phyloP scores from a whole-genome alignment of 2,888 invertebrate genomes.

The Pseudanteris insignis region DNA sequence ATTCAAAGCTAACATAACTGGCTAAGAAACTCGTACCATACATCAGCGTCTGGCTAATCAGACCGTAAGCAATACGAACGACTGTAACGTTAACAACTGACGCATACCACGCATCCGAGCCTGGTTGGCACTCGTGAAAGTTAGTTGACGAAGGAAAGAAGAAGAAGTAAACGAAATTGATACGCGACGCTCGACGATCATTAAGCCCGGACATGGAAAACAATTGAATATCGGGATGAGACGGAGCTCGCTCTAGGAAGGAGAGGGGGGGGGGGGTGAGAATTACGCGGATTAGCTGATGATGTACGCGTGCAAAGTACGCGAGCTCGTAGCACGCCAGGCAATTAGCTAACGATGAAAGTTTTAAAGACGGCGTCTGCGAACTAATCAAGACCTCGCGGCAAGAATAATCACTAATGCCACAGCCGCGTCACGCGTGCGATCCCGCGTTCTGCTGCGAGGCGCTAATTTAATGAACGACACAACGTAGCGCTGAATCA shows the following conservation, averaged over 20 bases:
- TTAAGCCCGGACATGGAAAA: conserved; percentile 31
- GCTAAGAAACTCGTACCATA: too few relatives aligned
- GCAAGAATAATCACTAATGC: conserved; percentile 56
- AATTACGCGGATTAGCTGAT: conserved; percentile 50
- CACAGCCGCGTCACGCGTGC: conserved; percentile 36
- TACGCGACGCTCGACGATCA: conserved; percentile 22
- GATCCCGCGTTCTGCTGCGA: conserved; percentile 13
- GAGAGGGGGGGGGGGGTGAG: conserved; percentile 38
- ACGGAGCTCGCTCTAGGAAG: too few relatives aligned
- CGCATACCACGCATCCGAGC: too few relatives aligned
- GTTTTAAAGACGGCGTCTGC: conserved; percentile 55
- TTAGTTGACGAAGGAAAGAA: too few relatives aligned
- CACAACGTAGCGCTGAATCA: conserved; percentile 27
- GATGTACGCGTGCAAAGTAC: conserved; percentile 51
- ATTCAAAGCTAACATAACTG: too few relatives aligned
- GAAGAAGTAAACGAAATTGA: too few relatives aligned
- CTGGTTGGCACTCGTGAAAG: too few relatives aligned
- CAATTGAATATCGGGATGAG: conserved; percentile 27
- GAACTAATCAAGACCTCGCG: conserved; percentile 57
- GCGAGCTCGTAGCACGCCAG: conserved; percentile 52
- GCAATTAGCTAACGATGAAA: conserved; percentile 61
- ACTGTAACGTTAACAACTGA: too few relatives aligned
- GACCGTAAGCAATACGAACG: too few relatives aligned
- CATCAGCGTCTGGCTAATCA: too few relatives aligned
- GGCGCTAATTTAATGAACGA: conserved; percentile 29